phyloP scores from a whole-genome alignment of 2,797 vertebrate species.

The Steatocranus sp. region DNA sequence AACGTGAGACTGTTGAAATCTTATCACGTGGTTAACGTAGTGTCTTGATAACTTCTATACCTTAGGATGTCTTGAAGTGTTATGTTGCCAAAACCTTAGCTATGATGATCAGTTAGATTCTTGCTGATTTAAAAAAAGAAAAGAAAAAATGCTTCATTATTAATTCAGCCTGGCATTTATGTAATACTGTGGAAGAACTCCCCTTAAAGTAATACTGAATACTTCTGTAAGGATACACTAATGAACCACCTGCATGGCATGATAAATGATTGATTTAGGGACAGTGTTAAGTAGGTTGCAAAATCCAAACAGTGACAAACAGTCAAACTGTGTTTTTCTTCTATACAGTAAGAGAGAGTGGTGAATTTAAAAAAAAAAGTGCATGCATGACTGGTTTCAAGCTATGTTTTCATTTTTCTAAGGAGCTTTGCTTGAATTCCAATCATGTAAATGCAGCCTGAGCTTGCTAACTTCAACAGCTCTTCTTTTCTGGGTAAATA shows the following conservation, averaged over 20 bases:
- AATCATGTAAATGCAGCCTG: constrained; percentile 32
- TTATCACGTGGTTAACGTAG: constrained; percentile 36
- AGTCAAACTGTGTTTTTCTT: constrained; percentile 2
- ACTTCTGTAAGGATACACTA: constrained; percentile 1
- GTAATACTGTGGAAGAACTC: constrained; percentile 9
- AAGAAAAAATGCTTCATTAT: constrained; percentile 17
- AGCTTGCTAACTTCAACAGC: constrained; percentile 21
- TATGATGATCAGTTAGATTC: constrained; percentile 47
- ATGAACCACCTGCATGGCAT: constrained; percentile 64
- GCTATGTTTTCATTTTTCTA: constrained; percentile 23
- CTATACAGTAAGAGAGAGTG: background rate
- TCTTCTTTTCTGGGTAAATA: constrained; percentile 16
- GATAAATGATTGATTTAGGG: constrained; percentile 52
- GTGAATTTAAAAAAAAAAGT: constrained; percentile 10
- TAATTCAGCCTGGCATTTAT: constrained; percentile 22
- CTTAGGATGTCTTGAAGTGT: constrained; percentile 57
- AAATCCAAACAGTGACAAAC: constrained; percentile 5
- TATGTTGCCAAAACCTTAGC: constrained; percentile 44
- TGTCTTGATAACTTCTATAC: constrained; percentile 53
- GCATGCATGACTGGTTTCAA: constrained; percentile 57
- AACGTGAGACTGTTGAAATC: constrained; percentile 12
- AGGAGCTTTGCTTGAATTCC: constrained; percentile 40
- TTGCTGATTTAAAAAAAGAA: constrained; percentile 3
- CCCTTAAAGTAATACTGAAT: constrained; percentile 11
- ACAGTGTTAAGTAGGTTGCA: constrained; percentile 1